Evolutionary conservation across 53 echinoderm and acorn worm species (phyloP).

Genomic region (Echinarachnius parma): DNA sequence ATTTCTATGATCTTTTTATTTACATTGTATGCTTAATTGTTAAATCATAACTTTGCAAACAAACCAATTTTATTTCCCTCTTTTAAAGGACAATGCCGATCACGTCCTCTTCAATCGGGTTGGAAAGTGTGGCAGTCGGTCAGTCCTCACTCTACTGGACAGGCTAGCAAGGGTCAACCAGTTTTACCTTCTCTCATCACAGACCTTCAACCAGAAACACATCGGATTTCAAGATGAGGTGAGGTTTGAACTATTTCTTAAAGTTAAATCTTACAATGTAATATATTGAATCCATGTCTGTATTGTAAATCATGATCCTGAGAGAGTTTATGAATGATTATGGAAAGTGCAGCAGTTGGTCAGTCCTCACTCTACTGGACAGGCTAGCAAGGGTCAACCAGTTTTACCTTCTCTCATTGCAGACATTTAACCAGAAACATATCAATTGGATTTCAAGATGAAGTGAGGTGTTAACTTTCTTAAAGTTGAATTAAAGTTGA

Average conservation of each 20-base stretch:
- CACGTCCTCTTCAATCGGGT: slow-evolving; percentile 68
- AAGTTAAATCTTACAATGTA: too few relatives aligned
- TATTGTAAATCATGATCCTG: too few relatives aligned
- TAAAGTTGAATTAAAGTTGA: too few relatives aligned
- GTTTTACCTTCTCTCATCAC: slow-evolving; percentile 55
- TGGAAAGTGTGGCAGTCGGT: slow-evolving; percentile 71
- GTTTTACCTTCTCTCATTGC: slow-evolving; percentile 54
- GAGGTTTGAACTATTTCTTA: too few relatives aligned
- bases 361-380: slow-evolving; percentile 39
- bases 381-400: slow-evolving; percentile 46
- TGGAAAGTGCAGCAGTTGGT: slow-evolving; percentile 70
- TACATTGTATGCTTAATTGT: too few relatives aligned
- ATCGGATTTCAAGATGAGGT: slow-evolving; percentile 32
- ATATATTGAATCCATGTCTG: too few relatives aligned
- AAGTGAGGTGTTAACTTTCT: slow-evolving; percentile 42
- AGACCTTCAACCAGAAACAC: slow-evolving; percentile 38
- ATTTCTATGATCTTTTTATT: too few relatives aligned
- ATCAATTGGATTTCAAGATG: background rate
- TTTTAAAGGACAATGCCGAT: background rate
- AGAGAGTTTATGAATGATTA: too few relatives aligned
- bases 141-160: slow-evolving; percentile 39
- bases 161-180: slow-evolving; percentile 46
- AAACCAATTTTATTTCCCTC: too few relatives aligned
- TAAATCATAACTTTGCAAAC: too few relatives aligned
- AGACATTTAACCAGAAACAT: slow-evolving; percentile 38